Percentiles rank a stretch among this genome's conserved stretches.
These are phyloP conservation scores for Lepidocyrtinus sp. DNA, from an alignment of 2,888 invertebrate species.

Conservation along the genomic window DNA sequence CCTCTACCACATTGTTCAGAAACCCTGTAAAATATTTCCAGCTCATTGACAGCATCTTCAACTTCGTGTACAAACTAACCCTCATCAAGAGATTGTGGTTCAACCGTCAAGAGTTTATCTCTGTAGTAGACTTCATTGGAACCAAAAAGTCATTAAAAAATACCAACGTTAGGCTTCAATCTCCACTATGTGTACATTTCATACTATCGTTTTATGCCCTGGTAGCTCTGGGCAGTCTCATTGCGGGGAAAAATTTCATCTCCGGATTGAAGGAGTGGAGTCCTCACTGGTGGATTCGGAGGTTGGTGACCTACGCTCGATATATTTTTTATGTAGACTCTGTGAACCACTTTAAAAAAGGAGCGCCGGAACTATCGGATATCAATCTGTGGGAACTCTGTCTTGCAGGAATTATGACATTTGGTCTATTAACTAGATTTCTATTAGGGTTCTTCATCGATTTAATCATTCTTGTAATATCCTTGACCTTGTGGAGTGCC, in stretches of 20 bases:
- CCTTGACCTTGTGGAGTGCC: constrained; percentile 29
- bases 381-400: constrained; percentile 1
- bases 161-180: not conserved
- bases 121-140: constrained; percentile 3
- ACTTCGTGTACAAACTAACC: constrained; percentile 31
- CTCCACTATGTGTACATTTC: constrained; percentile 19
- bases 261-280: constrained; percentile 20
- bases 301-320: constrained; percentile 14
- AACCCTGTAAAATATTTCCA: constrained; percentile 47
- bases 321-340: constrained; percentile 26
- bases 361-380: not conserved
- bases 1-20: constrained; percentile 5
- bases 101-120: constrained; percentile 14
- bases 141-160: not conserved
- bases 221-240: constrained; percentile 11
- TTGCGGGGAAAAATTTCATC: constrained; percentile 34
- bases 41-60: constrained; percentile 37
- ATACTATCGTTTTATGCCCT: constrained; percentile 19
- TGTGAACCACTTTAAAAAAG: not conserved
- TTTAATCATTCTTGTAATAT: constrained; percentile 21
- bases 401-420: not conserved
- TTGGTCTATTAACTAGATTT: constrained; percentile 29
- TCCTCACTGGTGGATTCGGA: constrained; percentile 28
- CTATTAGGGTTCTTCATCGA: constrained; percentile 48
- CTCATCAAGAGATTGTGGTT: constrained; percentile 41